Conservation (phyloP, 2,888 invertebrate genomes). For the Pachydiplax longipennis region DNA sequence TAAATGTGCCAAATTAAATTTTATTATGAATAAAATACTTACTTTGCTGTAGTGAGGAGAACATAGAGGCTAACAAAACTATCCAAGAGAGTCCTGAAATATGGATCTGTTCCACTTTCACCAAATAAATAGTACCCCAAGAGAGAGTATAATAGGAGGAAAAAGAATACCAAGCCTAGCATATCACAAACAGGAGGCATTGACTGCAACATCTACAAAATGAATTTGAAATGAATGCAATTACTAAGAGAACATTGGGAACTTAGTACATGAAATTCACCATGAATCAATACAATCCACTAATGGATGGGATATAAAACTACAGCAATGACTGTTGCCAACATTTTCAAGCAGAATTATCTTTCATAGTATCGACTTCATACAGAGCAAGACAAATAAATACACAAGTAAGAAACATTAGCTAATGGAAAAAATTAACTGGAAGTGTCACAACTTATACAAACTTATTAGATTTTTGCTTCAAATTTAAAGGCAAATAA, state of each 20-base stretch:
- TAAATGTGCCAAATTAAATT: neutral
- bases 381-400: no score
- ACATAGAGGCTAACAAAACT: conserved; percentile 90
- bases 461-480: no score
- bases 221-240: conserved; percentile 52
- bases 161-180: conserved; percentile 83
- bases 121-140: conserved; percentile 85
- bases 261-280: no score
- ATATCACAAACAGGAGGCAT: conserved; percentile 88
- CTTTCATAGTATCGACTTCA: no score
- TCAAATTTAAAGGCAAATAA: no score
- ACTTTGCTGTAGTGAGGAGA: conserved; percentile 91
- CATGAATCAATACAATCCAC: no score
- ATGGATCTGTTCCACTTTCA: conserved; percentile 73
- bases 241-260: conserved; percentile 58
- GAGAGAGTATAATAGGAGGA: conserved; percentile 82
- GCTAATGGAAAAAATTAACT: no score
- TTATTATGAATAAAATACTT: conserved; percentile 59
- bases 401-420: no score
- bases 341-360: no score
- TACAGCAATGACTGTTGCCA: no score
- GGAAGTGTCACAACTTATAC: no score
- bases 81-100: conserved; percentile 79
- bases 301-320: no score
- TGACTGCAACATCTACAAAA: conserved; percentile 79